Evolutionary conservation across 1,140 invertebrate genomes (phyloP).

Genomic region (Bombus polaris): DNA sequence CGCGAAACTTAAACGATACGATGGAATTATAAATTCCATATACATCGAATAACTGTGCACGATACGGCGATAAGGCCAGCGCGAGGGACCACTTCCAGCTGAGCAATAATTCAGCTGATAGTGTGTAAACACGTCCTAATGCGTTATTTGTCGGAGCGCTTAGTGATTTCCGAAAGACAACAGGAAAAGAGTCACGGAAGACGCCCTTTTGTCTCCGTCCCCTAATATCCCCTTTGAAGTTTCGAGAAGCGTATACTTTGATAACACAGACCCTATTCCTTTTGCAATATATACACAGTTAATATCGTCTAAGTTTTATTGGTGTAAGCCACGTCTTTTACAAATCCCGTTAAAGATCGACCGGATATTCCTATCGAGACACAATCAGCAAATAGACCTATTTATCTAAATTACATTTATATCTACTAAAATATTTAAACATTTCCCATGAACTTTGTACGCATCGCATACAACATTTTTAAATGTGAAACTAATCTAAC

Average conservation of each 20-base stretch:
- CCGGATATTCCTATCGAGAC: not conserved
- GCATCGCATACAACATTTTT: too few relatives aligned
- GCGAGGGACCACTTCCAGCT: constrained; percentile 26
- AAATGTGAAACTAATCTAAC: too few relatives aligned
- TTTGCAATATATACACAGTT: constrained; percentile 11
- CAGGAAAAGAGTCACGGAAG: not conserved
- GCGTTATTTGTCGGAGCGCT: not conserved
- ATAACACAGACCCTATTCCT: not conserved
- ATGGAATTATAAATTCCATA: constrained; percentile 28
- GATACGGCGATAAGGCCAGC: constrained; percentile 27
- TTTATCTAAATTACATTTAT: not conserved
- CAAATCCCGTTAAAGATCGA: not conserved
- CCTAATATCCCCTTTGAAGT: not conserved
- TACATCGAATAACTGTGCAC: constrained; percentile 7
- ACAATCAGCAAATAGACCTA: accelerated
- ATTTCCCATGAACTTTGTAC: too few relatives aligned
- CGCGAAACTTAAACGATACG: not conserved
- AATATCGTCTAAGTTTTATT: not conserved
- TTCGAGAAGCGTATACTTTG: not conserved
- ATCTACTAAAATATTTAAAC: not conserved
- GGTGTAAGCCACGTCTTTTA: not conserved
- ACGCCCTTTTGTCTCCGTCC: not conserved
- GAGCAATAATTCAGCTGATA: constrained; percentile 45
- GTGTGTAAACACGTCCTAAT: constrained; percentile 20
- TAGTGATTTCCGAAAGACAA: constrained; percentile 16